Base-by-base conservation (phyloP, 1,140 invertebrate genomes). In the Aradophagus sp. region DNA sequence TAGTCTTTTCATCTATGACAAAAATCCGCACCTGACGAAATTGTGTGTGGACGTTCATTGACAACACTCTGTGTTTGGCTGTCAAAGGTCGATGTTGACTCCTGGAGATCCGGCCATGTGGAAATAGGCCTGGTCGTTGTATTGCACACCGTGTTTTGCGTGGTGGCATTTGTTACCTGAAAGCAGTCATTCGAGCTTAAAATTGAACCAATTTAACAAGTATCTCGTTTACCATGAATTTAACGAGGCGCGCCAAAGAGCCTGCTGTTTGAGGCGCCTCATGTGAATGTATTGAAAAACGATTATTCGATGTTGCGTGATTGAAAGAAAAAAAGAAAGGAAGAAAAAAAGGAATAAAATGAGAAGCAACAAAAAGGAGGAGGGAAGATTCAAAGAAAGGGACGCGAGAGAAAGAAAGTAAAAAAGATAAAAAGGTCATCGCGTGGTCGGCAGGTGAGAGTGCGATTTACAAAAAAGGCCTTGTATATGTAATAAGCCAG, bases 21-120 rank as follows among this genome's bases (percentile, higher is more conserved):
- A n/a, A n/a, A n/a, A n/a, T n/a, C n/a, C n/a, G n/a, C n/a, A 91
- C 91, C 90, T 59, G 95, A 91, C 1, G 95, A 97, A 75, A 97
- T 97, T 2, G 96, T 98, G 79, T 98, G 96, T 10, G 96, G 95
- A 63, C 95, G 87, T 67, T 94, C 93, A 47, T 89, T 91, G 79
- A 84, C 77, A 38, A 86, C 75, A 78, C 82, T 84, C 69, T 78
- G 74, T 58, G 77, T 78, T 52, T 84, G 80, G 6, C 74, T 81
- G 45, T 94, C 91, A 74, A 92, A 93, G 62, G 93, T 91, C 20
- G 86, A 77, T 13, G 89, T 86, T 5, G 91, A 91, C 81, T 94
- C 92, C 80, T 93, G 92, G 13, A 94, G 84, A 86, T 95, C 94
- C 3, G 93, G 93, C 93, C 94, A 95, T 6, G 93, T 94, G 3